Conservation (phyloP, 2,888 invertebrate species). For the Mellilla xanthometata region DNA sequence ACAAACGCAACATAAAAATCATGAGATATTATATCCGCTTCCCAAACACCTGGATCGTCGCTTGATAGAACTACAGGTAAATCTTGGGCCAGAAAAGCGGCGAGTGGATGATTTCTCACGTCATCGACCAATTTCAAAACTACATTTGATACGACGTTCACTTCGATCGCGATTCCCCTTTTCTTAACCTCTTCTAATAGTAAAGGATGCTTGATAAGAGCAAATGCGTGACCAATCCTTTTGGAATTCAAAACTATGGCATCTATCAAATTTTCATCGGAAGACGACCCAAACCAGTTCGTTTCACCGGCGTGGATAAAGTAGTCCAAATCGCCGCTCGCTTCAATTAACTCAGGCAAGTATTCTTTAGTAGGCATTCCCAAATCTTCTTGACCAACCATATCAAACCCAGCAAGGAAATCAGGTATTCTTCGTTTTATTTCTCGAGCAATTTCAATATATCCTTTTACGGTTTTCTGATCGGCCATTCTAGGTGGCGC, state of each 20-base stretch:
- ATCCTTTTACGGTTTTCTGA: slow-evolving; percentile 59
- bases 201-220: slow-evolving; percentile 87
- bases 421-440: slow-evolving; percentile 82
- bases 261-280: slow-evolving; percentile 89
- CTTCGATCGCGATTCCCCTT: slow-evolving; percentile 86
- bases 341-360: slow-evolving; percentile 73
- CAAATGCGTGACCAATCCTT: slow-evolving; percentile 91
- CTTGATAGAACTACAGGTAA: slow-evolving; percentile 89
- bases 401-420: slow-evolving; percentile 90
- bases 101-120: slow-evolving; percentile 89
- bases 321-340: slow-evolving; percentile 80
- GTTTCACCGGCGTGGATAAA: slow-evolving; percentile 93
- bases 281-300: slow-evolving; percentile 85
- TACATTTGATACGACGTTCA: slow-evolving; percentile 91
- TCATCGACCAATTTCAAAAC: slow-evolving; percentile 87
- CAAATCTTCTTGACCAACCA: slow-evolving; percentile 91
- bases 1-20: slow-evolving; percentile 90
- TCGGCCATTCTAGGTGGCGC: slow-evolving; percentile 82
- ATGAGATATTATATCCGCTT: slow-evolving; percentile 86
- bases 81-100: slow-evolving; percentile 83
- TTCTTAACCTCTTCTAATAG: slow-evolving; percentile 83
- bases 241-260: slow-evolving; percentile 87
- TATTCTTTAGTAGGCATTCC: slow-evolving; percentile 84
- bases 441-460: slow-evolving; percentile 64
- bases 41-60: slow-evolving; percentile 92